phyloP scores from a whole-genome alignment of 2,888 invertebrate species.

The Piscicola geometra region DNA sequence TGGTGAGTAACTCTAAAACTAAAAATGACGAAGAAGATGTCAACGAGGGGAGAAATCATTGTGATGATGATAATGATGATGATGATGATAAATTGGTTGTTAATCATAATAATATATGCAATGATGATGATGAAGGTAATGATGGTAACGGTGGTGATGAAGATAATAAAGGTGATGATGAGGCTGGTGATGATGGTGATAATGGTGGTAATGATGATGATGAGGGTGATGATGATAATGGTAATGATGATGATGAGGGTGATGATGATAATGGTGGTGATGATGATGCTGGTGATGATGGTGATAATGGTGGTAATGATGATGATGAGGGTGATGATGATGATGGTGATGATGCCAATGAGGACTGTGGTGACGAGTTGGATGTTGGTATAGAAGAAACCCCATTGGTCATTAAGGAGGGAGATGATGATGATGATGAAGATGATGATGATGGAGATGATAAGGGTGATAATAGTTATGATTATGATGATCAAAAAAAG shows the following conservation, averaged over 20 bases:
- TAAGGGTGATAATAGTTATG: not conserved
- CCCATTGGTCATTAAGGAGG: too few relatives aligned
- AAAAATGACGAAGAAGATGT: too few relatives aligned
- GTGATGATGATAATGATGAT: too few relatives aligned
- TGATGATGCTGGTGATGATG: constrained; percentile 28
- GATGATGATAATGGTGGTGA: constrained; percentile 28
- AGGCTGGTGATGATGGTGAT: not conserved
- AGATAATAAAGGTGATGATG: not conserved
- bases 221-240: constrained; percentile 18
- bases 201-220: constrained; percentile 10
- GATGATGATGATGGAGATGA: not conserved
- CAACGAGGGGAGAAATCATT: too few relatives aligned
- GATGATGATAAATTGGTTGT: too few relatives aligned
- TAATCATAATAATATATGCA: not conserved
- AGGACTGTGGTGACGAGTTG: not conserved
- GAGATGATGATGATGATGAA: not conserved
- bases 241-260: constrained; percentile 26
- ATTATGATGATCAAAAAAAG: not conserved
- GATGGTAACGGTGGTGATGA: constrained; percentile 9
- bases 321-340: constrained; percentile 26
- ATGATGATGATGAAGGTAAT: not conserved
- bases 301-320: constrained; percentile 30
- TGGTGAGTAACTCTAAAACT: too few relatives aligned
- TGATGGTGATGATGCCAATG: constrained; percentile 3
- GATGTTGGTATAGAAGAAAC: not conserved